These are phyloP conservation scores for Prunella strophiata DNA, from an alignment of 2,797 vertebrate species.

Conservation along the genomic window DNA sequence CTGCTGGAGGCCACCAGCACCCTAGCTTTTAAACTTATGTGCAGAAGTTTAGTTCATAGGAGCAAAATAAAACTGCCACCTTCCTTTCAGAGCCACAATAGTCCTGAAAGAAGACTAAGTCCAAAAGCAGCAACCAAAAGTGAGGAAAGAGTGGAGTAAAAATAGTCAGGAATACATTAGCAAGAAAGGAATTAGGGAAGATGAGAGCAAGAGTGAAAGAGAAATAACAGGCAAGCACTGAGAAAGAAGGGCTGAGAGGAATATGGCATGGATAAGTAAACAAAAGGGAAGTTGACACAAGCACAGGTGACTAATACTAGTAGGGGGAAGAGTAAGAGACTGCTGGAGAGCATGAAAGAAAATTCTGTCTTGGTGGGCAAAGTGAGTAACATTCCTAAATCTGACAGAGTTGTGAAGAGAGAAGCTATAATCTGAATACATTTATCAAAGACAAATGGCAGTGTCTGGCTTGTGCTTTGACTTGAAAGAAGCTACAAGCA, in stretches of 20 bases:
- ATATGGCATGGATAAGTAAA: background rate
- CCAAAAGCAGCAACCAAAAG: background rate
- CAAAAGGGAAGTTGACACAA: background rate
- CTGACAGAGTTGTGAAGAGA: background rate
- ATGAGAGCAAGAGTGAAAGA: background rate
- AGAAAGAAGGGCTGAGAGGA: background rate
- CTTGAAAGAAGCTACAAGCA: background rate
- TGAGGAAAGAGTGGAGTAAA: background rate
- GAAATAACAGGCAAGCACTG: background rate
- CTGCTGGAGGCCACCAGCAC: background rate
- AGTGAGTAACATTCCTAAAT: background rate
- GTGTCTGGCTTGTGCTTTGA: background rate
- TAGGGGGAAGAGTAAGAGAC: background rate
- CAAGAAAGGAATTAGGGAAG: background rate
- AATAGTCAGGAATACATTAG: background rate
- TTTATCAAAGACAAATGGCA: background rate
- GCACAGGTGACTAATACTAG: background rate
- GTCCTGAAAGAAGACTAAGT: background rate
- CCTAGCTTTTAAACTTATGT: background rate
- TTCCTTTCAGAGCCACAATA: background rate
- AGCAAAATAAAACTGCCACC: background rate
- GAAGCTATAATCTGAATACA: background rate
- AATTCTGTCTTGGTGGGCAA: background rate
- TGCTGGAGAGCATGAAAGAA: background rate
- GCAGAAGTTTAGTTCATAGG: background rate